Percentiles rank a stretch among this genome's conserved stretches.
These are phyloP conservation scores for Cepphus grylle DNA, from an alignment of 2,113 vertebrate species.

Conservation along the genomic window DNA sequence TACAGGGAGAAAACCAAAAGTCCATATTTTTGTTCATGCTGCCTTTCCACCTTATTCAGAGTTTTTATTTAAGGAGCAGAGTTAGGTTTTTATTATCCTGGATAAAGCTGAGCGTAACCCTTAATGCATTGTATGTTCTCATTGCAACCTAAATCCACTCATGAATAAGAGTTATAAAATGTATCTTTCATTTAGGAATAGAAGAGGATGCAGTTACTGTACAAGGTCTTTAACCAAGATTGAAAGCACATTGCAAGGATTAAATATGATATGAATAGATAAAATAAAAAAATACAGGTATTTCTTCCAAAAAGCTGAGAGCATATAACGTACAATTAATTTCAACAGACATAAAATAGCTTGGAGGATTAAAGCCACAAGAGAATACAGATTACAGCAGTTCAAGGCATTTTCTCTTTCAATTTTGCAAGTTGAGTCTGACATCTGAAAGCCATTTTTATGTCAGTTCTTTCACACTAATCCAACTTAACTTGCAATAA, in stretches of 20 bases:
- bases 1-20: background rate
- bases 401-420: background rate
- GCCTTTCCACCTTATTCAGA: background rate
- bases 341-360: constrained; percentile 3
- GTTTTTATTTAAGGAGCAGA: background rate
- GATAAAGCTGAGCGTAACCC: background rate
- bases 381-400: background rate
- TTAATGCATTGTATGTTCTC: background rate
- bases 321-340: background rate
- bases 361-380: background rate
- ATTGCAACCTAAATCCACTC: constrained; percentile 6
- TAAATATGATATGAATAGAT: background rate
- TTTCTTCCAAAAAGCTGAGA: background rate
- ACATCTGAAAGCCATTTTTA: constrained; percentile 31
- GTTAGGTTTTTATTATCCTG: background rate
- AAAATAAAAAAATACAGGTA: background rate
- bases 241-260: constrained; percentile 35
- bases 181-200: background rate
- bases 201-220: background rate
- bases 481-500: background rate
- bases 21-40: background rate
- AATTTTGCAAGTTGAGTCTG: background rate
- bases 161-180: constrained; percentile 26
- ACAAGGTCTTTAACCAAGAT: background rate
- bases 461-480: background rate